These are phyloP conservation scores for Eunapius fragilis DNA, from an alignment of 37 sponge, comb jelly and placozoan species.

Conservation along the genomic window DNA sequence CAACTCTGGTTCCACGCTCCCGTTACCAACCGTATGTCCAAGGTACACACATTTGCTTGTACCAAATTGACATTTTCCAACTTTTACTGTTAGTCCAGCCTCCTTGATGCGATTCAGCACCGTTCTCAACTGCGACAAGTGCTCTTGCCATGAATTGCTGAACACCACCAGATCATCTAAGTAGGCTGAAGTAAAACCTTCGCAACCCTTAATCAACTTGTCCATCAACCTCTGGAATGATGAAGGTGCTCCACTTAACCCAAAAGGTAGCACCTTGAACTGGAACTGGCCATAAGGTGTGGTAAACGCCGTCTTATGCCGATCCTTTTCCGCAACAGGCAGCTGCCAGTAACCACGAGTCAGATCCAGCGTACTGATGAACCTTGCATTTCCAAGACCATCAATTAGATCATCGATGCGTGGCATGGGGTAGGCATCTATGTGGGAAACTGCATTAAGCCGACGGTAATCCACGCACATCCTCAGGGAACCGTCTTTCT, in stretches of 20 bases:
- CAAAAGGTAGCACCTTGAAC: slow-evolving; percentile 62
- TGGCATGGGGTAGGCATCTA: too few species aligned
- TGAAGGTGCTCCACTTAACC: slow-evolving; percentile 48
- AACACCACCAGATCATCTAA: slow-evolving; percentile 23
- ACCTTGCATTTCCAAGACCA: slow-evolving; percentile 27
- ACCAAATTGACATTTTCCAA: too few species aligned
- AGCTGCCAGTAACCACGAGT: too few species aligned
- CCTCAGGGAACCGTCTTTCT: slow-evolving; percentile 41
- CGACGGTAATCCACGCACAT: slow-evolving; percentile 60
- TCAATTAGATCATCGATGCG: slow-evolving; percentile 52
- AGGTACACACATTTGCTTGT: too few species aligned
- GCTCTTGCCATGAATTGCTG: too few species aligned
- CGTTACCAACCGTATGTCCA: slow-evolving; percentile 27
- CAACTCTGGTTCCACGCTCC: slow-evolving; percentile 3
- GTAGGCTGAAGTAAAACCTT: slow-evolving; percentile 25
- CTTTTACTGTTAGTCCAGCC: too few species aligned
- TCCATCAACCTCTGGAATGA: slow-evolving; percentile 66
- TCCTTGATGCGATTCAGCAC: background rate
- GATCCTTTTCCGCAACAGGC: too few species aligned
- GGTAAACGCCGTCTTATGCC: too few species aligned
- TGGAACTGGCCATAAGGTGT: too few species aligned
- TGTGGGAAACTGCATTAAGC: slow-evolving; percentile 41
- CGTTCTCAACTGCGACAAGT: slow-evolving; percentile 13
- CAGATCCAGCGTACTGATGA: slow-evolving; percentile 31
- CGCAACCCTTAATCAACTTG: slow-evolving; percentile 3